These are phyloP conservation scores for Bujurquina vittata DNA, from an alignment of 2,113 vertebrate species.

Conservation along the genomic window DNA sequence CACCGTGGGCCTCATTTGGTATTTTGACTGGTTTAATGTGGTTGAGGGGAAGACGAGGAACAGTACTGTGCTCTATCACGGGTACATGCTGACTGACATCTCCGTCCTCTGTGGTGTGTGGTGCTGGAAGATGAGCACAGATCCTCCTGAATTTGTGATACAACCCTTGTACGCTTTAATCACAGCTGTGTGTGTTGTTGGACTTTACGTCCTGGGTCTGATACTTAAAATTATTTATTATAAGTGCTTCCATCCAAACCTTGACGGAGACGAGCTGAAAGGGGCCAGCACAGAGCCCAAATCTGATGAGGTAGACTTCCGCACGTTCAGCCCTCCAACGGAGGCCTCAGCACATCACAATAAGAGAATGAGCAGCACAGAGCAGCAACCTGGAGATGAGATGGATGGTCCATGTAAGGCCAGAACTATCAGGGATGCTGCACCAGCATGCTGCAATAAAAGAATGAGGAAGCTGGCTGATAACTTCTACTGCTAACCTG, in stretches of 20 bases:
- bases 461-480: constrained; percentile 69
- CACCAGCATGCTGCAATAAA: constrained; percentile 33
- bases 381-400: neutral
- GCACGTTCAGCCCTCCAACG: neutral
- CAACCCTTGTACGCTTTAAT: neutral
- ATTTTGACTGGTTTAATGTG: constrained; percentile 90
- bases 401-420: no score
- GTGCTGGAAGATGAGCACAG: constrained; percentile 52
- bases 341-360: constrained; percentile 13
- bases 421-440: no score
- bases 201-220: constrained; percentile 36
- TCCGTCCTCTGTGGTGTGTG: constrained; percentile 76
- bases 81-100: constrained; percentile 81
- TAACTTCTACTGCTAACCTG: constrained; percentile 70
- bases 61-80: constrained; percentile 80
- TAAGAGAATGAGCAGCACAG: constrained; percentile 69
- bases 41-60: constrained; percentile 63
- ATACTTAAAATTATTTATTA: constrained; percentile 62
- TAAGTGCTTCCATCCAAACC: constrained; percentile 59
- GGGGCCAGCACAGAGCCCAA: neutral
- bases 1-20: constrained; percentile 84
- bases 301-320: neutral
- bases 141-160: neutral
- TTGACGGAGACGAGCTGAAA: neutral
- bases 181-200: accelerated